These are phyloP conservation scores for Paedocypris micromegethes DNA, from an alignment of 2,797 vertebrate species.

Conservation along the genomic window DNA sequence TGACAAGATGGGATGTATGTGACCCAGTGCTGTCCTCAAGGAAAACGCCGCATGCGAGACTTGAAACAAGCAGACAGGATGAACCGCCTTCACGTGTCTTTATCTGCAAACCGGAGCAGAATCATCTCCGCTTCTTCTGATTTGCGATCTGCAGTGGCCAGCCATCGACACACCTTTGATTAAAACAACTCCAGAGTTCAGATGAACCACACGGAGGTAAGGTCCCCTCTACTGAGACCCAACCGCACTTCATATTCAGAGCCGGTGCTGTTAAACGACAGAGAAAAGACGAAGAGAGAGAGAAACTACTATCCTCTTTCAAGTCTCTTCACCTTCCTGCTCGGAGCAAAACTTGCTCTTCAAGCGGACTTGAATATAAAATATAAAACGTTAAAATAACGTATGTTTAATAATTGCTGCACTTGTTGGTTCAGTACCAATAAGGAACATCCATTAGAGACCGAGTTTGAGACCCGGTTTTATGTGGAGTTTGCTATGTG, in stretches of 20 bases:
- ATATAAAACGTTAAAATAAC: too few species aligned
- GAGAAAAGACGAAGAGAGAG: not conserved
- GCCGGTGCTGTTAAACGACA: not conserved
- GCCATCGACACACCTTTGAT: not conserved
- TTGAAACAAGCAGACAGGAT: constrained; percentile 18
- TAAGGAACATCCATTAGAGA: too few species aligned
- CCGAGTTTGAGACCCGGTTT: too few species aligned
- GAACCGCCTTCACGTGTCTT: constrained; percentile 17
- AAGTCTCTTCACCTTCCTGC: too few species aligned
- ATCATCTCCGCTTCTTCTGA: not conserved
- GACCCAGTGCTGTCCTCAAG: constrained; percentile 27
- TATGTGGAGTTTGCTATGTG: too few species aligned
- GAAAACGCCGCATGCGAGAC: constrained; percentile 19
- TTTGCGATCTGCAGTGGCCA: too few species aligned
- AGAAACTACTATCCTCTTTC: too few species aligned
- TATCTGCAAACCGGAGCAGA: not conserved
- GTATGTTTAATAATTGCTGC: too few species aligned
- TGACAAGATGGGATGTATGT: constrained; percentile 27
- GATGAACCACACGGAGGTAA: constrained; percentile 10
- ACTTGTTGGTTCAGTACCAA: too few species aligned
- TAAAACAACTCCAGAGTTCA: not conserved
- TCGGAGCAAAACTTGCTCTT: too few species aligned
- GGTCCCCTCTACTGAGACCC: constrained; percentile 18
- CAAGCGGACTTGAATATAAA: too few species aligned
- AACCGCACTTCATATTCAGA: constrained; percentile 5